phyloP scores from a whole-genome alignment of 1,140 invertebrate genomes.

The Papilio helenus region DNA sequence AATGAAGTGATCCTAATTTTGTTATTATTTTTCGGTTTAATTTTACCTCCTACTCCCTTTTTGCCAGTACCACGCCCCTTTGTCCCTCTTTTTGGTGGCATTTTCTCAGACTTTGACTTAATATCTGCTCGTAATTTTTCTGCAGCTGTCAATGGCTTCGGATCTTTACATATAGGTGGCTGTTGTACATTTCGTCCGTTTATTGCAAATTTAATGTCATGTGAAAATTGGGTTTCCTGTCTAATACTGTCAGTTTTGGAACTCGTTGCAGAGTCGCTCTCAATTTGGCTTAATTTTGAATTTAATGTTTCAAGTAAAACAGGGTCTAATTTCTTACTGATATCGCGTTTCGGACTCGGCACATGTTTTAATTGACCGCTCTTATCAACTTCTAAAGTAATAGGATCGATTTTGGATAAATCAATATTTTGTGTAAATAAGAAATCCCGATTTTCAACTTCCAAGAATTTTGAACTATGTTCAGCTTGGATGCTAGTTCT shows the following conservation, averaged over 20 bases:
- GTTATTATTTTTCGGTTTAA: slow-evolving; percentile 84
- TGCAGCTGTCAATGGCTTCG: slow-evolving; percentile 70
- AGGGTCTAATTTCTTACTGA: slow-evolving; percentile 86
- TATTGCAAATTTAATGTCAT: slow-evolving; percentile 81
- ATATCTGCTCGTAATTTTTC: slow-evolving; percentile 83
- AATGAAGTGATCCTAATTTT: slow-evolving; percentile 88
- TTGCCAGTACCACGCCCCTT: slow-evolving; percentile 83
- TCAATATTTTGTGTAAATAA: slow-evolving; percentile 89
- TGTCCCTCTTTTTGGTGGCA: slow-evolving; percentile 82
- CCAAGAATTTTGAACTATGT: slow-evolving; percentile 76
- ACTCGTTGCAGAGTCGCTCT: slow-evolving; percentile 88
- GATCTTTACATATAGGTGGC: slow-evolving; percentile 74
- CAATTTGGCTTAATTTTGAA: slow-evolving; percentile 88
- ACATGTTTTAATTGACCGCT: slow-evolving; percentile 84
- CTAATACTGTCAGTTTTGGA: slow-evolving; percentile 87
- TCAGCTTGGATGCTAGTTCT: slow-evolving; percentile 80
- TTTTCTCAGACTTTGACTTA: slow-evolving; percentile 81
- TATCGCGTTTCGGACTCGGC: slow-evolving; percentile 87
- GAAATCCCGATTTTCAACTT: slow-evolving; percentile 83
- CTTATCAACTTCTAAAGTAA: slow-evolving; percentile 87
- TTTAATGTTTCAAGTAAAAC: slow-evolving; percentile 86
- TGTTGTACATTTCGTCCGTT: slow-evolving; percentile 75
- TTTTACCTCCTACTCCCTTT: slow-evolving; percentile 81
- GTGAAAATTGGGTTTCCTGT: slow-evolving; percentile 83
- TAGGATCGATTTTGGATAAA: slow-evolving; percentile 87